phyloP scores from a whole-genome alignment of 2,888 invertebrate genomes.

The Sarcophaga subvicina region DNA sequence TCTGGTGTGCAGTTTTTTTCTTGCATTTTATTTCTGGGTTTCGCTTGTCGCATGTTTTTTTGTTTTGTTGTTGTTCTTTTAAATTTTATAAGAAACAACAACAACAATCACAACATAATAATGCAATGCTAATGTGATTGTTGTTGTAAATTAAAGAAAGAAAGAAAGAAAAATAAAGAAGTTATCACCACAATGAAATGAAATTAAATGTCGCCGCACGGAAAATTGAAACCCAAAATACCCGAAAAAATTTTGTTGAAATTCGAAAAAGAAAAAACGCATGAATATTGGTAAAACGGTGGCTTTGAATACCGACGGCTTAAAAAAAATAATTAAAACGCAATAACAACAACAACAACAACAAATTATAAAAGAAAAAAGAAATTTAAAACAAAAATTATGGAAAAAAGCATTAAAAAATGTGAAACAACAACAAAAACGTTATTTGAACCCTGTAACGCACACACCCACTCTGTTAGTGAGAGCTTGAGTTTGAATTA shows the following conservation, averaged over 20 bases:
- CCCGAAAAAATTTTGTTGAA: not conserved
- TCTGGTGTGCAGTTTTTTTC: slow-evolving; percentile 23
- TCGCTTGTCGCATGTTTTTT: slow-evolving; percentile 26
- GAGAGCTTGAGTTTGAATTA: too few relatives aligned
- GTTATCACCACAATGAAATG: not conserved
- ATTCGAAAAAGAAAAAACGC: slow-evolving; percentile 27
- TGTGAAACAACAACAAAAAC: slow-evolving; percentile 14
- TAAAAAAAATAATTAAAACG: too few relatives aligned
- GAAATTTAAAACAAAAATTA: too few relatives aligned
- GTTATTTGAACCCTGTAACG: too few relatives aligned
- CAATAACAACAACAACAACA: too few relatives aligned
- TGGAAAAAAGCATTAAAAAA: not conserved
- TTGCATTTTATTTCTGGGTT: slow-evolving; percentile 56
- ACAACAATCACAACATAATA: slow-evolving; percentile 24
- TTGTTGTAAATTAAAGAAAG: slow-evolving; percentile 41
- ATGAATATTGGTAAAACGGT: slow-evolving; percentile 16
- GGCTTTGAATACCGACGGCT: too few relatives aligned
- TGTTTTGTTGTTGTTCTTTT: slow-evolving; percentile 33
- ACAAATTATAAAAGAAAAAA: too few relatives aligned
- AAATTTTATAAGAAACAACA: not conserved
- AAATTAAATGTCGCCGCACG: not conserved
- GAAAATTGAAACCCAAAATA: not conserved
- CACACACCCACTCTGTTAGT: too few relatives aligned
- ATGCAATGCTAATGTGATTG: slow-evolving; percentile 23
- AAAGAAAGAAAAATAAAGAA: slow-evolving; percentile 26